A percentile compares a stretch with the other conserved stretches of the same genome.
Evolutionary conservation across 2,797 vertebrate genomes (phyloP).

Genomic region (Pygocentrus nattereri): DNA sequence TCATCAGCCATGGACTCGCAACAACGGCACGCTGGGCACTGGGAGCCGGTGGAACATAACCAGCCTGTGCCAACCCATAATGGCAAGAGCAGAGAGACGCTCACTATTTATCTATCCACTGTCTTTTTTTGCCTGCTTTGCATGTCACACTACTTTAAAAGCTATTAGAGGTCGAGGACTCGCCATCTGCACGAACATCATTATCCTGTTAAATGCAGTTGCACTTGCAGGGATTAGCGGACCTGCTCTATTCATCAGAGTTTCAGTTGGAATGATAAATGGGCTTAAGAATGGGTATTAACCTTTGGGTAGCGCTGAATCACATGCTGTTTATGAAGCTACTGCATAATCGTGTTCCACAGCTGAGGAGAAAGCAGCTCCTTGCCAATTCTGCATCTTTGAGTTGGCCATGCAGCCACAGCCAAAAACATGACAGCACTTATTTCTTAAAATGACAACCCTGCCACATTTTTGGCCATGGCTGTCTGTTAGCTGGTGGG

Average conservation of each 20-base stretch:
- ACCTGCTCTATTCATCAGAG: slow-evolving; percentile 62
- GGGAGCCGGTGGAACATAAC: slow-evolving; percentile 62
- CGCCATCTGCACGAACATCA: slow-evolving; percentile 71
- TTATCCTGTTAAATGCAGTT: slow-evolving; percentile 69
- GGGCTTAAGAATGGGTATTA: slow-evolving; percentile 65
- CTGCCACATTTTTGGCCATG: slow-evolving; percentile 17
- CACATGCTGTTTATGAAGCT: slow-evolving; percentile 38
- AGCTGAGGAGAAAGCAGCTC: slow-evolving; percentile 29
- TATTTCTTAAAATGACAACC: background rate
- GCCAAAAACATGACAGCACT: background rate
- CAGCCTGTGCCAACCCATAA: slow-evolving; percentile 55
- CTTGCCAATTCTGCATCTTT: background rate
- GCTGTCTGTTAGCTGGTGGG: background rate
- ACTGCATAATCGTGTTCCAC: slow-evolving; percentile 38
- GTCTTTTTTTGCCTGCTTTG: slow-evolving; percentile 56
- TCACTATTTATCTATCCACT: slow-evolving; percentile 39
- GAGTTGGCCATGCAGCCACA: background rate
- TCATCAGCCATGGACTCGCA: slow-evolving; percentile 63
- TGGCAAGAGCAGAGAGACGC: slow-evolving; percentile 56
- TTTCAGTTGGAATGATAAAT: slow-evolving; percentile 71
- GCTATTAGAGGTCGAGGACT: slow-evolving; percentile 64
- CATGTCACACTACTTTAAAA: slow-evolving; percentile 63
- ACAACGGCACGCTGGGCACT: slow-evolving; percentile 59
- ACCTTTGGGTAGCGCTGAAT: slow-evolving; percentile 57
- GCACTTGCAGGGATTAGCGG: slow-evolving; percentile 63